Base-by-base conservation (phyloP, 2,113 vertebrate genomes). In the Oplegnathus fasciatus region DNA sequence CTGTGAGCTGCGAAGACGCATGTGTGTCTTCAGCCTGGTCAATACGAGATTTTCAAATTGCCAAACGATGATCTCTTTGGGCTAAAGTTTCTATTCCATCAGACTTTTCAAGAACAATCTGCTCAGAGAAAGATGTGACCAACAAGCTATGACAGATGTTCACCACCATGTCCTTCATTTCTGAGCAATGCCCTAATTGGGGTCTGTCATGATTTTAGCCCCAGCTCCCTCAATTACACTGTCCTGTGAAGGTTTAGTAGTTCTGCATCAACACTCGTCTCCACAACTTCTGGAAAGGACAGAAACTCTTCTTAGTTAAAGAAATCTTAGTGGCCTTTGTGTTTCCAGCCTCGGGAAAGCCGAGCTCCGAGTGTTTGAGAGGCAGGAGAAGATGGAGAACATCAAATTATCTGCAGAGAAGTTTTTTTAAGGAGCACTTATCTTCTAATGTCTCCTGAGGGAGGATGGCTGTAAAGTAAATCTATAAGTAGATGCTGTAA, bases 391-490 rank as follows among this genome's bases (percentile, higher is more conserved):
- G 81, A 86, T 32, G 18, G 73, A 84, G 81, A 62, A 58, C 72
- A 81, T 86, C 77, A 71, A 55, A 86, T 89, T 68, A 66, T 80
- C 70, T 82, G 71, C 72, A 55, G 68, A 79, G 68, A 83, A 75
- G 60, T 54, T 84, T 77, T 82, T 77, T 89, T 80, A 60, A 80
- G 62, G 73, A 80, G 60, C 67, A 75, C 86, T 86, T 78, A 80
- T 86, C 80, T 81, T 84, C 64, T 73, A 80, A 86, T 75, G 82
- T 54, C 34, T 86, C 81, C 85, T 32, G 54, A 75, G 81, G 83
- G 80, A 78, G 62, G 62, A 34, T 22, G 77, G 67, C 70, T 82
- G 62, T 74, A 78, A 72, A 86, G 85, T 69, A 74, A 80, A 71
- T n/a, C n/a, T 68, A 62, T 57, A 72, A 81, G 84, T 9, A 48